These are phyloP conservation scores for Temnopleurus reevesii DNA, from an alignment of 53 echinoderm and acorn worm genomes.

Conservation along the genomic window DNA sequence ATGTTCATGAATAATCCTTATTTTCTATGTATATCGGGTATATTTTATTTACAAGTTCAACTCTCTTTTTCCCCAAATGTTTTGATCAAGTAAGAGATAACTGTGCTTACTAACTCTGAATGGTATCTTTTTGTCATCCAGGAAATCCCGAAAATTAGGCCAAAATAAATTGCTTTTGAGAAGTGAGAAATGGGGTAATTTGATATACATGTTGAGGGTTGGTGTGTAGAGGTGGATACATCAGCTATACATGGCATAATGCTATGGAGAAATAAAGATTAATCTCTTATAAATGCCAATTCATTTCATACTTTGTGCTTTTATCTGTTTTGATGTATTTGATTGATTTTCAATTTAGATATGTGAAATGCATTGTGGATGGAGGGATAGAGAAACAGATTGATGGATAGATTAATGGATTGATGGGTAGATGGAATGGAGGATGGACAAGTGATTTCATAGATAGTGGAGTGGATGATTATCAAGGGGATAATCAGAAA, in stretches of 20 bases:
- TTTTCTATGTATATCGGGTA: slow-evolving; percentile 35
- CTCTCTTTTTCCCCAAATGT: neutral
- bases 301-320: neutral
- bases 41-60: slow-evolving; percentile 11
- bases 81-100: neutral
- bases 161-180: neutral
- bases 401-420: neutral
- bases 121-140: neutral
- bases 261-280: slow-evolving; percentile 3
- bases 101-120: neutral
- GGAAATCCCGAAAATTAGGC: neutral
- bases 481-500: neutral
- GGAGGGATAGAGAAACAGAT: neutral
- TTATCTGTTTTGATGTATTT: neutral
- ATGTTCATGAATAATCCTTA: slow-evolving; percentile 46
- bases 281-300: neutral
- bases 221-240: neutral
- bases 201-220: neutral
- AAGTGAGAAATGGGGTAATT: neutral
- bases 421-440: neutral
- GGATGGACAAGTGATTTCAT: neutral
- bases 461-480: neutral
- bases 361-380: neutral
- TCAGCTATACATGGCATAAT: neutral
- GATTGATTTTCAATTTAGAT: neutral